Conservation (phyloP, 2,797 vertebrate species). For the Urosaurus nigricauda region DNA sequence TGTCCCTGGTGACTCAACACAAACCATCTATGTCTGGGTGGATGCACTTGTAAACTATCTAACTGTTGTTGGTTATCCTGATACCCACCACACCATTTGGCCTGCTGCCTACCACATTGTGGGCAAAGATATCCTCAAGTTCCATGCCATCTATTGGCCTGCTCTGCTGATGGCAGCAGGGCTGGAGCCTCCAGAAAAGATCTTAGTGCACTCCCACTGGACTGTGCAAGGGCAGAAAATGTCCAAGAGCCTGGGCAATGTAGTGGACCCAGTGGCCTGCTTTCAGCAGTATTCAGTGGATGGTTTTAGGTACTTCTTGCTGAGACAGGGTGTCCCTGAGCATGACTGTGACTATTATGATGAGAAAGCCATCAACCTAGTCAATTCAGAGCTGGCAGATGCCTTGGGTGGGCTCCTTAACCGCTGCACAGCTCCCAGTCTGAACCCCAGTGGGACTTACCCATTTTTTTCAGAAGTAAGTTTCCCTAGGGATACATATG, state of each 20-base stretch:
- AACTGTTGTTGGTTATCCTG: slow-evolving; percentile 89
- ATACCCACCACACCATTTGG: slow-evolving; percentile 84
- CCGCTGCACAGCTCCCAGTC: slow-evolving; percentile 87
- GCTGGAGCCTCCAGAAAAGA: slow-evolving; percentile 83
- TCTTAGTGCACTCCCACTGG: slow-evolving; percentile 96
- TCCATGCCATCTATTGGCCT: slow-evolving; percentile 96
- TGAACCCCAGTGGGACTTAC: slow-evolving; percentile 89
- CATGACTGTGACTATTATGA: slow-evolving; percentile 92
- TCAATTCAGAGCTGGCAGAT: slow-evolving; percentile 91
- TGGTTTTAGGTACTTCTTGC: slow-evolving; percentile 93
- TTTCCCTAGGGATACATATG: slow-evolving; percentile 75
- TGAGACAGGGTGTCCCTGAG: slow-evolving; percentile 92
- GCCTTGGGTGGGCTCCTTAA: slow-evolving; percentile 90
- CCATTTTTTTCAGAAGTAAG: slow-evolving; percentile 82
- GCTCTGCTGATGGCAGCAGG: slow-evolving; percentile 90
- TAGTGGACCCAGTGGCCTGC: slow-evolving; percentile 86
- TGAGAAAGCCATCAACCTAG: slow-evolving; percentile 87
- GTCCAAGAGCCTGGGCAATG: slow-evolving; percentile 96
- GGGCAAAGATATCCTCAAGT: slow-evolving; percentile 97
- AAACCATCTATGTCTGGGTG: slow-evolving; percentile 96
- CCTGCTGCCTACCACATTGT: slow-evolving; percentile 83
- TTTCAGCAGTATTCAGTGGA: slow-evolving; percentile 85
- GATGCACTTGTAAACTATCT: slow-evolving; percentile 97
- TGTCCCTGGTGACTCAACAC: slow-evolving; percentile 87
- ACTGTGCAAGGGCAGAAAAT: slow-evolving; percentile 93